Base-by-base conservation (phyloP, 1,140 invertebrate genomes). In the Monochamus saltuarius region DNA sequence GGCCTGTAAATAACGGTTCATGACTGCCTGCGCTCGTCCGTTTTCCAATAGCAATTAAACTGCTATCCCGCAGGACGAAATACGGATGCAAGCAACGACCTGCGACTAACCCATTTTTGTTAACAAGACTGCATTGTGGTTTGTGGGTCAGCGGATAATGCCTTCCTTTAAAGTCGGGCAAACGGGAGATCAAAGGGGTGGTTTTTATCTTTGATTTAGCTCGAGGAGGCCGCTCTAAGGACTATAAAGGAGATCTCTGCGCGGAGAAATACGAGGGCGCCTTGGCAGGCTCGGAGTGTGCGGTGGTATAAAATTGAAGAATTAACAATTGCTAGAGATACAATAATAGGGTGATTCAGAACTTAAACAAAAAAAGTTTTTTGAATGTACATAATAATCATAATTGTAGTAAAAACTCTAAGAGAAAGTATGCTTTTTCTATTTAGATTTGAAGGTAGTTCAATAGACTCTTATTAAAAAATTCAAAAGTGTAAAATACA, bases 41-140 rank as follows among this genome's bases (percentile, higher is more conserved):
- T 47, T 47, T 47, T 29, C 45, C 45, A 19, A 47, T 47, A 13
- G 17, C 45, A 47, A 47, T 47, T 47, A 47, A 19, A 47, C 22
- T 6, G 22, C 22, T 2, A 29, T 17, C 45, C 45, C 11, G 14
- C 39, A n/a, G 45, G 29, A 22, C 45, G 17, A 17, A 22, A n/a
- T 17, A 19, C 4, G 45, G 17, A 19, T 19, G 2, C 22, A 29
- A 3, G 22, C 45, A 22, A n/a, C 19, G 17, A 47, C n/a, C 45
- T 47, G 17, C 17, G 10, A n/a, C 45, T 29, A 29, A 16, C 17
- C 14, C 39, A 11, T n/a, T 47, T 47, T 47, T 47, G 17, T 29
- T 47, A 47, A 47, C 45, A 47, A 47, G 45, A 47, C 45, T n/a
- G 45, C 29, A 47, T 47, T 47, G 45, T 47, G 45, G 17, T 29